A percentile compares a stretch with the other conserved stretches of the same genome.
Conservation (phyloP, 2,888 invertebrate species). For the Ischnura elegans region DNA sequence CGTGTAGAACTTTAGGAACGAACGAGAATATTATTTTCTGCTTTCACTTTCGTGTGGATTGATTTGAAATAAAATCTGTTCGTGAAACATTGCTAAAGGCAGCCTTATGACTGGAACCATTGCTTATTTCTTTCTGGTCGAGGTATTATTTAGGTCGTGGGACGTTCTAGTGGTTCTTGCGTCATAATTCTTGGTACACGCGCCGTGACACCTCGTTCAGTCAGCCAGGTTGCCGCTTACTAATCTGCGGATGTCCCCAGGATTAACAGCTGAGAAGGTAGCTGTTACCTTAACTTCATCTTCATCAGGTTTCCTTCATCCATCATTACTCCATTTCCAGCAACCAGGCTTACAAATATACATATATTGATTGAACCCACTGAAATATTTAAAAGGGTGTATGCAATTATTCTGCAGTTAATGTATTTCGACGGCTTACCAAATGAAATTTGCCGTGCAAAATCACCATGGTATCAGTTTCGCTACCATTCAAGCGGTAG, state of each 20-base stretch:
- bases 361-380: too few species aligned
- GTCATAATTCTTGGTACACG: conserved; percentile 29
- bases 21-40: background rate
- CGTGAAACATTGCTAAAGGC: background rate
- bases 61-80: background rate
- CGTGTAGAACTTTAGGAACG: background rate
- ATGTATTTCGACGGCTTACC: too few species aligned
- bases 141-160: conserved; percentile 28
- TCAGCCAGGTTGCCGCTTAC: conserved; percentile 4
- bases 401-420: too few species aligned
- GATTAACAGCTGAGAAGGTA: too few species aligned
- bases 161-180: conserved; percentile 26
- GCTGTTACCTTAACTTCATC: too few species aligned
- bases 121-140: conserved; percentile 35
- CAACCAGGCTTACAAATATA: too few species aligned
- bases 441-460: too few species aligned
- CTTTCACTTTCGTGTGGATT: background rate
- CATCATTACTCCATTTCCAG: too few species aligned
- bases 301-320: too few species aligned
- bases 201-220: conserved; percentile 21
- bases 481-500: too few species aligned
- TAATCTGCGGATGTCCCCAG: conserved; percentile 2
- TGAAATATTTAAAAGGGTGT: too few species aligned
- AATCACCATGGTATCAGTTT: too few species aligned
- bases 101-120: background rate